These are phyloP conservation scores for Heterodera carotae DNA, from an alignment of 1,140 invertebrate genomes.

Conservation along the genomic window DNA sequence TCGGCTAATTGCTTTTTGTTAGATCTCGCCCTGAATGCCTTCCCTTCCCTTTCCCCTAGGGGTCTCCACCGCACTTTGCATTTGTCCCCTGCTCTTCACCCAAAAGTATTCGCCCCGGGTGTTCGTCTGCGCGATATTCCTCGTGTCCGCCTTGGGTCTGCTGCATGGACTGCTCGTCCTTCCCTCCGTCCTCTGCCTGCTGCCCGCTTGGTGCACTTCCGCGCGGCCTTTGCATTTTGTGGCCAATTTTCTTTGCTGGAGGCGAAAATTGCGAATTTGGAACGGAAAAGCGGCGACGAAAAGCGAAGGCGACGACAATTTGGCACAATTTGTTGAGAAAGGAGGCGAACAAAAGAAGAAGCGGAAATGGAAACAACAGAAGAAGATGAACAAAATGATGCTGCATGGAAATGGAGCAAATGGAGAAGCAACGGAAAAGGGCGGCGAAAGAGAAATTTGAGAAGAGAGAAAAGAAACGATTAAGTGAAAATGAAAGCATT, in stretches of 20 bases:
- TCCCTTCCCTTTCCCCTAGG: constrained; percentile 67
- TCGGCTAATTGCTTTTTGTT: no score
- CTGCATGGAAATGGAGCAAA: no score
- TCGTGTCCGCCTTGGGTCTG: constrained; percentile 66
- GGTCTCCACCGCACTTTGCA: constrained; percentile 82
- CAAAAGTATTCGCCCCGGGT: constrained; percentile 73
- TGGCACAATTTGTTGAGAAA: neutral
- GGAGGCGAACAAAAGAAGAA: neutral
- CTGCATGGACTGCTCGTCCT: constrained; percentile 67
- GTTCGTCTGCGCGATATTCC: constrained; percentile 68
- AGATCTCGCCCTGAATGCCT: no score
- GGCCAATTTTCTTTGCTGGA: neutral
- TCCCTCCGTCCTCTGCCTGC: constrained; percentile 66
- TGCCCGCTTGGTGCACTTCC: constrained; percentile 50
- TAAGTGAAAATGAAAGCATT: no score
- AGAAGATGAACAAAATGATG: neutral
- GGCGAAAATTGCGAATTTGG: neutral
- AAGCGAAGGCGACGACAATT: neutral
- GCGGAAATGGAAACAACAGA: neutral
- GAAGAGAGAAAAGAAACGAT: no score
- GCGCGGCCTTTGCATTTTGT: neutral
- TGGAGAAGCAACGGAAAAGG: no score
- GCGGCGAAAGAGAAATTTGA: no score
- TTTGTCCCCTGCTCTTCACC: constrained; percentile 75
- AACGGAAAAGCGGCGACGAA: neutral